These are phyloP conservation scores for Drosophila truncata DNA, from an alignment of 1,140 invertebrate species.

Conservation along the genomic window DNA sequence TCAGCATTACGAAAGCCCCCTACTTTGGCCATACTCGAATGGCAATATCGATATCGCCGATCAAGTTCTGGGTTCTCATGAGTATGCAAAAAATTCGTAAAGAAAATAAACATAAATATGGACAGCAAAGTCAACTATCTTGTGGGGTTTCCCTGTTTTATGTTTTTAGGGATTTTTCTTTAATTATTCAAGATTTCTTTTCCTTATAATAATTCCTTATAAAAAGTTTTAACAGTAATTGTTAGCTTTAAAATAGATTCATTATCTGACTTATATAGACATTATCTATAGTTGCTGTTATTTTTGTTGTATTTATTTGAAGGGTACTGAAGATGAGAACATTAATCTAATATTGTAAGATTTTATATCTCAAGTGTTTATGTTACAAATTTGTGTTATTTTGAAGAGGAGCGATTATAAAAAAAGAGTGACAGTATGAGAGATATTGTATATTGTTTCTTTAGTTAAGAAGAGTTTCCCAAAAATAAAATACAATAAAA, in stretches of 20 bases:
- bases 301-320: neutral
- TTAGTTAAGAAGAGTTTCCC: neutral
- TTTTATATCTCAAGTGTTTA: conserved; percentile 25
- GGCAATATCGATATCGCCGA: conserved; percentile 11
- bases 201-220: neutral
- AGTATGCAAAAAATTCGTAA: neutral
- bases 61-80: conserved; percentile 2
- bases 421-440: neutral
- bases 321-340: conserved; percentile 11
- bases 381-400: conserved; percentile 10
- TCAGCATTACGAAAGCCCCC: conserved; percentile 14
- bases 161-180: neutral
- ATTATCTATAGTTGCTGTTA: neutral
- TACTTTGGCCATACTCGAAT: conserved; percentile 9
- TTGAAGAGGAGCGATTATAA: conserved; percentile 10
- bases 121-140: neutral
- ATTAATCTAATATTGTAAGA: conserved; percentile 13
- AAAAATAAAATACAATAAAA: neutral
- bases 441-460: neutral
- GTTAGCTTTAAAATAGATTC: neutral
- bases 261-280: conserved; percentile 1
- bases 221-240: no score
- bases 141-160: neutral
- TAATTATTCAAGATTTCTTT: neutral
- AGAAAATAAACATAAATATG: conserved; percentile 11